Conservation (phyloP, 2,113 vertebrate genomes). For the Gymnarchus niloticus region DNA sequence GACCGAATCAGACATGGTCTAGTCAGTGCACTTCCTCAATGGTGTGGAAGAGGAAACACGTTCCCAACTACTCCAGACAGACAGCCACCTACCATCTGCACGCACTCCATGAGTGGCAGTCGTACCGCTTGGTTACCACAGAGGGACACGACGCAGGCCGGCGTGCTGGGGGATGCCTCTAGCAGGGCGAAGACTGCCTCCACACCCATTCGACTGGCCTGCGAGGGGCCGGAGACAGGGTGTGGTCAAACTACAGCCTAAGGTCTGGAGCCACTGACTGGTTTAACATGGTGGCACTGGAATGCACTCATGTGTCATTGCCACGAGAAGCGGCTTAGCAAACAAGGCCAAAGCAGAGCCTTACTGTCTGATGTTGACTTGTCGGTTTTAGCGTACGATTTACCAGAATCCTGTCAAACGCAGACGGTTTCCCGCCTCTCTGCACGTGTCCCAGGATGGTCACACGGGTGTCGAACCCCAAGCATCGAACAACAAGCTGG, state of each 20-base stretch:
- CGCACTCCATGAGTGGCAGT: conserved; percentile 38
- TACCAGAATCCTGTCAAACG: conserved; percentile 72
- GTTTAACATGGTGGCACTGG: neutral
- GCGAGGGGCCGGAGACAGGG: neutral
- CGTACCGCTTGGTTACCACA: conserved; percentile 71
- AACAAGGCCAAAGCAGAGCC: neutral
- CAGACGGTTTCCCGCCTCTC: conserved; percentile 43
- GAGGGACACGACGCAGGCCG: conserved; percentile 70
- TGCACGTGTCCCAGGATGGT: conserved; percentile 44
- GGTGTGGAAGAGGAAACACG: neutral
- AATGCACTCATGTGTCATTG: no score
- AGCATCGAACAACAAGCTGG: conserved; percentile 67
- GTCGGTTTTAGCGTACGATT: neutral
- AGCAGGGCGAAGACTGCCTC: conserved; percentile 72
- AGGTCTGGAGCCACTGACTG: neutral
- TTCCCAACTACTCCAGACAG: no score
- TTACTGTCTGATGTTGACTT: no score
- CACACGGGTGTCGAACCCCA: conserved; percentile 71
- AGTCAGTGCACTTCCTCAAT: neutral
- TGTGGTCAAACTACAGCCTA: neutral
- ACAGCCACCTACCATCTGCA: conserved; percentile 62
- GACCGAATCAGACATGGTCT: neutral
- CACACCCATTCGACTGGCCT: conserved; percentile 73
- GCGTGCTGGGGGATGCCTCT: conserved; percentile 65
- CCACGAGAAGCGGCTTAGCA: no score